Conservation (phyloP, 2,797 vertebrate species). For the Loris lydekkerianus region DNA sequence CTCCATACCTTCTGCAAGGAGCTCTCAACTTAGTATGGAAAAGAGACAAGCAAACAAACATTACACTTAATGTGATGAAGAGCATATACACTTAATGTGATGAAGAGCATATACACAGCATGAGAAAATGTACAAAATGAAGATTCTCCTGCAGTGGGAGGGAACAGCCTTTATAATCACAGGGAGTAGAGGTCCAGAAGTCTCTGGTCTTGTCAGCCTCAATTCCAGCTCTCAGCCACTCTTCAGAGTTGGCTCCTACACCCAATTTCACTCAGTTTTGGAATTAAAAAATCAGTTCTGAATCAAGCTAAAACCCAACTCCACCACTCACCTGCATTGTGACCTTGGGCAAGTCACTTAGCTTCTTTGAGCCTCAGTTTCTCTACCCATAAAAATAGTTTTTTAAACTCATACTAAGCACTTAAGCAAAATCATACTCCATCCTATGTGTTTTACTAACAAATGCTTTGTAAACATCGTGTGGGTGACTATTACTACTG, state of each 20-base stretch:
- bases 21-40: not conserved
- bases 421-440: not conserved
- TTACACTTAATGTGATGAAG: not conserved
- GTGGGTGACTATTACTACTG: not conserved
- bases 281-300: not conserved
- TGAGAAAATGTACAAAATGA: not conserved
- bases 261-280: not conserved
- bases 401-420: not conserved
- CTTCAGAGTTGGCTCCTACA: not conserved
- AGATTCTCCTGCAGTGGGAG: not conserved
- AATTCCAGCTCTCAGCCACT: not conserved
- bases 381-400: not conserved
- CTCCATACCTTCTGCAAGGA: too few relatives aligned
- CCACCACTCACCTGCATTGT: rapidly evolving
- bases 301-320: not conserved
- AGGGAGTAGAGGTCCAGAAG: not conserved
- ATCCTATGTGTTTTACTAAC: not conserved
- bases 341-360: not conserved
- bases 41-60: not conserved
- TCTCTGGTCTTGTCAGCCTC: not conserved
- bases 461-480: not conserved
- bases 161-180: not conserved
- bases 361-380: not conserved
- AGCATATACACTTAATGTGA: not conserved
- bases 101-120: not conserved